Evolutionary conservation across 2,888 invertebrate genomes (phyloP).

Genomic region (Megamerina dolium): DNA sequence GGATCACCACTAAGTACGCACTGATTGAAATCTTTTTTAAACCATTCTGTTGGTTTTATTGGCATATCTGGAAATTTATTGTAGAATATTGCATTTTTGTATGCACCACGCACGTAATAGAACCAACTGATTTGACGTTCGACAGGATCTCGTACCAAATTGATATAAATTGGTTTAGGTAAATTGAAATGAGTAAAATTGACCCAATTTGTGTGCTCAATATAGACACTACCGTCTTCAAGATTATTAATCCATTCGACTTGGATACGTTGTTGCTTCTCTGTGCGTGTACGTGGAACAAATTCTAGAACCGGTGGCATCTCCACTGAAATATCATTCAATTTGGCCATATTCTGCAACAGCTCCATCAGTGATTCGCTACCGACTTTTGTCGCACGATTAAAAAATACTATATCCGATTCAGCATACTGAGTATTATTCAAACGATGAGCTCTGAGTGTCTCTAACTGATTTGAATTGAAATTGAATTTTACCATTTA

Average conservation of each 20-base stretch:
- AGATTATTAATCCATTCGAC: constrained; percentile 65
- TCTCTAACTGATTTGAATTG: background rate
- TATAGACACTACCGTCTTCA: constrained; percentile 68
- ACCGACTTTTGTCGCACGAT: constrained; percentile 85
- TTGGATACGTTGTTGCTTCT: constrained; percentile 66
- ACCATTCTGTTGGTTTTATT: constrained; percentile 38
- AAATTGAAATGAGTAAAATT: constrained; percentile 74
- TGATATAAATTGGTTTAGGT: constrained; percentile 78
- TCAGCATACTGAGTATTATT: constrained; percentile 43
- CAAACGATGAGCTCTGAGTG: constrained; percentile 27
- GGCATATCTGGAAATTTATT: constrained; percentile 70
- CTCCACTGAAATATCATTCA: constrained; percentile 49
- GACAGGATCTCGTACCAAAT: constrained; percentile 80
- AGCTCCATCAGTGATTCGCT: constrained; percentile 81
- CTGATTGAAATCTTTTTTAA: constrained; percentile 66
- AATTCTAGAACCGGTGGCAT: constrained; percentile 48
- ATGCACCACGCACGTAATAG: constrained; percentile 77
- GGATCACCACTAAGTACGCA: constrained; percentile 75
- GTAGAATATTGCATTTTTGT: constrained; percentile 63
- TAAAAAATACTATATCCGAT: constrained; percentile 74
- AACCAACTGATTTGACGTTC: constrained; percentile 87
- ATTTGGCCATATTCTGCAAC: constrained; percentile 45
- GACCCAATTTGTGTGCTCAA: constrained; percentile 80
- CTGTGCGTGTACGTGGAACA: constrained; percentile 47
- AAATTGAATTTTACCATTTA: no score